Percentiles rank a stretch among this genome's conserved stretches.
phyloP scores from a whole-genome alignment of 2,113 vertebrate species.

The Hippocampus mohnikei region DNA sequence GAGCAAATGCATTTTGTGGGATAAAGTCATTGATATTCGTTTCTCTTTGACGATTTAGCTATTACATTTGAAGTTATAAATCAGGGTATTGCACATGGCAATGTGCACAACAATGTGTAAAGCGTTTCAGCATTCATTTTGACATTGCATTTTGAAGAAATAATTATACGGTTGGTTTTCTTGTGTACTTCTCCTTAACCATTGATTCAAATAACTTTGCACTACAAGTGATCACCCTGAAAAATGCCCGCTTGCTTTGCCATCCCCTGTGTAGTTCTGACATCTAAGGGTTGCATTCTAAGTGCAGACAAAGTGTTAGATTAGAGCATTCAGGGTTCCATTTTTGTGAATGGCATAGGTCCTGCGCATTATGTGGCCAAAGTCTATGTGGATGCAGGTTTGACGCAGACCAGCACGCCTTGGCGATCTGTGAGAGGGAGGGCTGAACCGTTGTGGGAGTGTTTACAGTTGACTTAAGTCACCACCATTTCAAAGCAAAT shows the following conservation, averaged over 20 bases:
- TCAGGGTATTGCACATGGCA: slow-evolving; percentile 43
- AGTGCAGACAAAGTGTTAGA: background rate
- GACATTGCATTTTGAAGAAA: background rate
- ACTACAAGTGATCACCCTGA: slow-evolving; percentile 1
- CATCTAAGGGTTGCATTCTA: slow-evolving; percentile 25
- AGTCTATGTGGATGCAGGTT: too few relatives aligned
- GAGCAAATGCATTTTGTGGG: slow-evolving; percentile 10
- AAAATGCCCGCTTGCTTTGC: slow-evolving; percentile 22
- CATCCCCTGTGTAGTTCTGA: slow-evolving; percentile 15
- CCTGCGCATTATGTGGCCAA: too few relatives aligned
- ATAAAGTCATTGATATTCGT: background rate
- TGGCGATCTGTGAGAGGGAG: too few relatives aligned
- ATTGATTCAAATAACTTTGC: slow-evolving; percentile 36
- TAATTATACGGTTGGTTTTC: background rate
- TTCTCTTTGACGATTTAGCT: background rate
- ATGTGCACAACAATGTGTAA: slow-evolving; percentile 17
- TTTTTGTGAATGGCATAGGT: too few relatives aligned
- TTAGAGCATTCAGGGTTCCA: background rate
- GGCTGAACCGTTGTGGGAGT: too few relatives aligned
- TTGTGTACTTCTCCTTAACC: slow-evolving; percentile 29
- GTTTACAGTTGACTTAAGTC: too few relatives aligned
- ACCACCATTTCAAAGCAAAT: too few relatives aligned
- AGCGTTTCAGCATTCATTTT: background rate
- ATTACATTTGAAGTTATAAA: slow-evolving; percentile 21
- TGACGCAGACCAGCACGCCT: too few relatives aligned